These are phyloP conservation scores for Nysson spinosus DNA, from an alignment of 2,888 invertebrate genomes.

Conservation along the genomic window DNA sequence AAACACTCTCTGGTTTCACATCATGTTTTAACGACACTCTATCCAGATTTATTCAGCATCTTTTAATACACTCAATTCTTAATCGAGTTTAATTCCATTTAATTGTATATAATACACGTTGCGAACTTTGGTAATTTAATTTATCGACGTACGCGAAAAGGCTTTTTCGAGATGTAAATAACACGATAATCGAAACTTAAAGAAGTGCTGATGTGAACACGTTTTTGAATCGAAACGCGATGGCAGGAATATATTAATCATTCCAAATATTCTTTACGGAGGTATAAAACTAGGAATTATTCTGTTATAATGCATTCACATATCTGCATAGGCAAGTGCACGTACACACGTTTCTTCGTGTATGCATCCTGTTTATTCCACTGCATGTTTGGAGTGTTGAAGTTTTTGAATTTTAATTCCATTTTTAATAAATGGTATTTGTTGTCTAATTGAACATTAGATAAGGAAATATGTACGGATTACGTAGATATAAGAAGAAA, in stretches of 20 bases:
- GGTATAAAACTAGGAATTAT: slow-evolving; percentile 48
- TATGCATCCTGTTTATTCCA: slow-evolving; percentile 54
- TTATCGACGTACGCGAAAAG: slow-evolving; percentile 50
- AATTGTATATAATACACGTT: slow-evolving; percentile 66
- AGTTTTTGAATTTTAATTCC: slow-evolving; percentile 76
- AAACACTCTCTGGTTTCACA: slow-evolving; percentile 8
- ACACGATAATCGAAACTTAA: slow-evolving; percentile 43
- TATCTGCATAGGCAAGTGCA: too few species aligned
- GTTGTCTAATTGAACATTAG: slow-evolving; percentile 67
- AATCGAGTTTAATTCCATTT: slow-evolving; percentile 38
- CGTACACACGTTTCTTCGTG: slow-evolving; percentile 56
- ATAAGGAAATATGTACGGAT: slow-evolving; percentile 56
- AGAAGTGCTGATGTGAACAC: slow-evolving; percentile 34
- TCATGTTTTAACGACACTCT: slow-evolving; percentile 29
- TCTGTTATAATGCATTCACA: slow-evolving; percentile 53
- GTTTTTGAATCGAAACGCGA: slow-evolving; percentile 41
- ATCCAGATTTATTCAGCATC: slow-evolving; percentile 17
- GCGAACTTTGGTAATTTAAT: slow-evolving; percentile 61
- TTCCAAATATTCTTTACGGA: slow-evolving; percentile 53
- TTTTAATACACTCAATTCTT: slow-evolving; percentile 25
- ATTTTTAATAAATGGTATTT: slow-evolving; percentile 71
- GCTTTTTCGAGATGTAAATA: slow-evolving; percentile 63
- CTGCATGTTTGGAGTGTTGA: slow-evolving; percentile 72
- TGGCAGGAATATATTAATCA: slow-evolving; percentile 36
- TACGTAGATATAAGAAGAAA: slow-evolving; percentile 43